Evolutionary conservation across 2,888 invertebrate species (phyloP).

Genomic region (Pardosa pseudoannulata): DNA sequence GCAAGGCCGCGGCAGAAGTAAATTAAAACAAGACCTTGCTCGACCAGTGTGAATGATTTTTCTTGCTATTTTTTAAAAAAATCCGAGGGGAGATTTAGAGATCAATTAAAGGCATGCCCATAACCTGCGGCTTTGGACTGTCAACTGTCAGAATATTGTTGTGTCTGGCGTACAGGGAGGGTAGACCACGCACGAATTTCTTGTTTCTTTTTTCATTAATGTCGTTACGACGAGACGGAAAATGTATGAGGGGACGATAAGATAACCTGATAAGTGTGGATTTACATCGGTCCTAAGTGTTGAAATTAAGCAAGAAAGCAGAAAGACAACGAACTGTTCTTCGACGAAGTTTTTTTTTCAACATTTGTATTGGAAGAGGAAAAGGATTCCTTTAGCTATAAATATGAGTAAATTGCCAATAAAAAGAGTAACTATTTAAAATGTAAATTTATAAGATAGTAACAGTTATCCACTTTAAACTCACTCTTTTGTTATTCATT

Average conservation of each 20-base stretch:
- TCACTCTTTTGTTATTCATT: no score
- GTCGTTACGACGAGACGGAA: background rate
- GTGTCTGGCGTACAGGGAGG: background rate
- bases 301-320: background rate
- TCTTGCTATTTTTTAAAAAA: background rate
- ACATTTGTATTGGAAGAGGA: no score
- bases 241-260: conserved; percentile 1
- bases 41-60: conserved; percentile 3
- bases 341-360: background rate
- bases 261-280: background rate
- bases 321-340: background rate
- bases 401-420: no score
- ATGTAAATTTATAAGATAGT: no score
- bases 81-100: background rate
- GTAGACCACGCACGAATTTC: background rate
- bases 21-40: conserved; percentile 10
- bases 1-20: background rate
- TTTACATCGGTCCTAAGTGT: background rate
- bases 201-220: background rate
- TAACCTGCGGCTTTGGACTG: background rate
- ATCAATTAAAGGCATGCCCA: conserved; percentile 5
- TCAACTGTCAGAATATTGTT: conserved; percentile 4
- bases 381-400: no score
- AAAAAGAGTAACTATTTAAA: no score
- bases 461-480: no score